phyloP scores from a whole-genome alignment of 92 coral and sea anemone species.

The Epizoanthus stellaris region DNA sequence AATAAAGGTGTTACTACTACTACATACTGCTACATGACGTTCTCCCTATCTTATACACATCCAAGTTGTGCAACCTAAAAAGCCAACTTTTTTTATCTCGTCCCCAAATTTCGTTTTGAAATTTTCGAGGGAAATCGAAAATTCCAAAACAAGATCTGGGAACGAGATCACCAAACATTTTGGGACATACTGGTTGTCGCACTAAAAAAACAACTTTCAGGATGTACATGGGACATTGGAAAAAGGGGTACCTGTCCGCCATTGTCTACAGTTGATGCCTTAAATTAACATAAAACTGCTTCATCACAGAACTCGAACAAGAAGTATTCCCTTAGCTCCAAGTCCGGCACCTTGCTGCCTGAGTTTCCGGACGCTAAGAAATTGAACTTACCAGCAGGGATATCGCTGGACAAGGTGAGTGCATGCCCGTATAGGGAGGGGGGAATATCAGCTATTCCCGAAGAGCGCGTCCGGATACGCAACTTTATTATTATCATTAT shows the following conservation, averaged over 20 bases:
- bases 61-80: too few species aligned
- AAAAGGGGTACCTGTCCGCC: background rate
- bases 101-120: background rate
- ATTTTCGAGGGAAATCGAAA: background rate
- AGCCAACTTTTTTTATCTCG: too few species aligned
- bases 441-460: background rate
- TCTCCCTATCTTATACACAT: too few species aligned
- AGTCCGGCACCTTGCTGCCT: slow-evolving; percentile 86
- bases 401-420: slow-evolving; percentile 86
- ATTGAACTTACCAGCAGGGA: slow-evolving; percentile 73
- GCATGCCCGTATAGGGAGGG: background rate
- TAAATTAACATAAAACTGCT: background rate
- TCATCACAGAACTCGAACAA: slow-evolving; percentile 49
- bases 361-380: slow-evolving; percentile 87
- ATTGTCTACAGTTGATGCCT: background rate
- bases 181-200: too few species aligned
- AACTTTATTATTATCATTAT: too few species aligned
- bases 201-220: too few species aligned
- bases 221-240: too few species aligned
- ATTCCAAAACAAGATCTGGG: too few species aligned
- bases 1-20: too few species aligned
- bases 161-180: too few species aligned
- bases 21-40: background rate
- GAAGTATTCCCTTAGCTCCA: slow-evolving; percentile 83
- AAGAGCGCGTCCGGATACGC: too few species aligned